A percentile compares a stretch with the other conserved stretches of the same genome.
phyloP scores from a whole-genome alignment of 2,797 vertebrate genomes.

The Thalassophryne amazonica region DNA sequence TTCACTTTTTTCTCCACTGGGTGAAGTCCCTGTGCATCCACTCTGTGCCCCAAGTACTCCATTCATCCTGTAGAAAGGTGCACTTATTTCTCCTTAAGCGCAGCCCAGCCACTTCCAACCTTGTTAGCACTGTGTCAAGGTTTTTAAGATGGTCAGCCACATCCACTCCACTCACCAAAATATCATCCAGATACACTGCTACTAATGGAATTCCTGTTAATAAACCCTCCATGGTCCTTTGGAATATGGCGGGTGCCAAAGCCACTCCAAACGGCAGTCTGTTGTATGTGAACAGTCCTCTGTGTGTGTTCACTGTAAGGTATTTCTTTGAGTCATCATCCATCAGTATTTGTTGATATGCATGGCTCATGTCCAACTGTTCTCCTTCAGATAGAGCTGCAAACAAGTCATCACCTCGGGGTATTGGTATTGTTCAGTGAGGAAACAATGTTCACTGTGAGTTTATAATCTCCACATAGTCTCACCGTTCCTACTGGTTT shows the following conservation, averaged over 20 bases:
- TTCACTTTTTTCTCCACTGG: too few species aligned
- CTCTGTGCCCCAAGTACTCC: conserved; percentile 2
- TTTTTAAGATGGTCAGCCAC: conserved; percentile 7
- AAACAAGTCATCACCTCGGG: background rate
- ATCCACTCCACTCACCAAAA: background rate
- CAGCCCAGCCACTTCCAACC: background rate
- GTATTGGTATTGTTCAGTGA: background rate
- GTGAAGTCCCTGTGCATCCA: conserved; percentile 12
- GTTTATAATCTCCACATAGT: background rate
- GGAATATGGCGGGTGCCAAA: conserved; percentile 18
- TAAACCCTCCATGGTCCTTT: conserved; percentile 5
- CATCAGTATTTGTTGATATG: conserved; percentile 10
- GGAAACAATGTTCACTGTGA: background rate
- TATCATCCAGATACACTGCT: conserved; percentile 25
- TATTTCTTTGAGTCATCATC: conserved; percentile 6
- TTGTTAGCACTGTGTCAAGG: background rate
- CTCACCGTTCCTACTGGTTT: background rate
- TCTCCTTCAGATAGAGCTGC: background rate
- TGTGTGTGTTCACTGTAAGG: conserved; percentile 22
- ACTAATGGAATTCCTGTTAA: conserved; percentile 1
- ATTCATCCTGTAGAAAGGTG: conserved; percentile 1
- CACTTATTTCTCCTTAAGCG: conserved; percentile 5
- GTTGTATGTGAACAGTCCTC: conserved; percentile 1
- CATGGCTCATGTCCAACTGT: background rate
- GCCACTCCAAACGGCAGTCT: conserved; percentile 11